A percentile compares a stretch with the other conserved stretches of the same genome.
These are phyloP conservation scores for Geophilus truncorum DNA, from an alignment of 2,888 invertebrate genomes.

Conservation along the genomic window DNA sequence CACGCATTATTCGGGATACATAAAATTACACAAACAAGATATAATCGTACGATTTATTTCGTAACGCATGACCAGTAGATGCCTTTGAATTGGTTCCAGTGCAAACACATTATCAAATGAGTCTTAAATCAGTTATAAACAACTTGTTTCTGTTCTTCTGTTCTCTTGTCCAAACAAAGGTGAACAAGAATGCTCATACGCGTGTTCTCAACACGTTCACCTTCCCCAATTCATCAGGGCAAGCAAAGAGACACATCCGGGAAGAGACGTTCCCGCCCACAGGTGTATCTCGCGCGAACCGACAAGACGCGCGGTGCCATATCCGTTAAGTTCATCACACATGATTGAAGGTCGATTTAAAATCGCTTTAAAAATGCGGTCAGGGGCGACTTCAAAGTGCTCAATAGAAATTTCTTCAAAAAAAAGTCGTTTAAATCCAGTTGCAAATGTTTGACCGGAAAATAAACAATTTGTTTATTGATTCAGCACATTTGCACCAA, in stretches of 20 bases:
- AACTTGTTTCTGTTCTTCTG: neutral
- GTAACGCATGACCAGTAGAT: neutral
- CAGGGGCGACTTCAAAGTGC: neutral
- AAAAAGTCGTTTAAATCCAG: neutral
- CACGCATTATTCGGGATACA: neutral
- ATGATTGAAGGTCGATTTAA: neutral
- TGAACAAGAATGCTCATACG: neutral
- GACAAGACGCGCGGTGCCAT: neutral
- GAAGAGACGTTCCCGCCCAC: constrained; percentile 14
- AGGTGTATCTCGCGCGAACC: neutral
- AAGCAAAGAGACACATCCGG: neutral
- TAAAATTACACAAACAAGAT: neutral
- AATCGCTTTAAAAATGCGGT: constrained; percentile 16
- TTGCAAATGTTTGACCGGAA: neutral
- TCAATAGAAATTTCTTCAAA: neutral
- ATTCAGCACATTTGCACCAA: neutral
- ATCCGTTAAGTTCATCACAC: constrained; percentile 19
- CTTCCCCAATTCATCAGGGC: neutral
- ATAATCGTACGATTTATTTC: neutral
- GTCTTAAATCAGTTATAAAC: neutral
- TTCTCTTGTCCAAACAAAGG: neutral
- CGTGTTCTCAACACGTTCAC: constrained; percentile 15
- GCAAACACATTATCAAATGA: neutral
- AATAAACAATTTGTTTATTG: neutral
- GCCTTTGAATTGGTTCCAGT: neutral